Evolutionary conservation across 2,888 invertebrate genomes (phyloP).

Genomic region (Heteromurus nitidus): DNA sequence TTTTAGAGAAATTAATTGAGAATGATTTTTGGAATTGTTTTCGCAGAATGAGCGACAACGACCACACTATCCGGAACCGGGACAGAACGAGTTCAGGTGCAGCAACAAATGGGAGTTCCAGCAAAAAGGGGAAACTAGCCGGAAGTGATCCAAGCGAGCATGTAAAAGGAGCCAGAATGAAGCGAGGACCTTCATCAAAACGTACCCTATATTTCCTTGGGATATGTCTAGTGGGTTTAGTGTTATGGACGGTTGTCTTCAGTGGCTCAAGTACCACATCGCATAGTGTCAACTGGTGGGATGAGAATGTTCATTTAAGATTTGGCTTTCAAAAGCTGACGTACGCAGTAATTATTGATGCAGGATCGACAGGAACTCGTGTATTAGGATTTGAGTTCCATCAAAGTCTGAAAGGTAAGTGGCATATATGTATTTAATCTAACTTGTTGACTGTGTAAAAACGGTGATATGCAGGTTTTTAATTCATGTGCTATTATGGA

Average conservation of each 20-base stretch:
- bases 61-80: constrained; percentile 67
- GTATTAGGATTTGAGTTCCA: constrained; percentile 83
- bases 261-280: constrained; percentile 38
- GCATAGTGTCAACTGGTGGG: constrained; percentile 72
- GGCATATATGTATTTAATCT: no score
- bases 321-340: constrained; percentile 83
- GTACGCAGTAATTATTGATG: constrained; percentile 93
- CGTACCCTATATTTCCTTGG: constrained; percentile 46
- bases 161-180: constrained; percentile 49
- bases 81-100: constrained; percentile 63
- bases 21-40: no score
- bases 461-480: no score
- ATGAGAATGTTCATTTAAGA: constrained; percentile 70
- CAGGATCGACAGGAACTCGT: constrained; percentile 94
- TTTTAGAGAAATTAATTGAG: no score
- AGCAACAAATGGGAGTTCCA: constrained; percentile 10
- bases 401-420: constrained; percentile 83
- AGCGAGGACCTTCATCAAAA: constrained; percentile 47
- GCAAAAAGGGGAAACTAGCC: constrained; percentile 15
- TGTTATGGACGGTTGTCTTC: constrained; percentile 51
- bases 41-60: constrained; percentile 70
- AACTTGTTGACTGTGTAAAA: no score
- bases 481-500: no score
- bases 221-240: constrained; percentile 35
- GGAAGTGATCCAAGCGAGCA: neutral